Conservation (phyloP, 2,888 invertebrate species). For the Agrochola macilenta region DNA sequence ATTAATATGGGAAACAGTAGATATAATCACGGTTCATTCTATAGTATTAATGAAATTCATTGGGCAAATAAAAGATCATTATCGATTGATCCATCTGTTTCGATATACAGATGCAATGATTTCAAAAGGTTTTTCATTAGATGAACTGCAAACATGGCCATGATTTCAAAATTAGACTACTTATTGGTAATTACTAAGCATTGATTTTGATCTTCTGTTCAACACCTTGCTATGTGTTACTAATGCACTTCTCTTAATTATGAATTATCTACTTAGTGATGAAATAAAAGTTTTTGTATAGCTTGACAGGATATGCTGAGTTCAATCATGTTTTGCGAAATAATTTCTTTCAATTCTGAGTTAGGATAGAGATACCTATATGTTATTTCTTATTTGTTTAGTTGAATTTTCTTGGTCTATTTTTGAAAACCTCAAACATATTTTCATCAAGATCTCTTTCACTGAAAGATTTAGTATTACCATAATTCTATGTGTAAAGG, state of each 20-base stretch:
- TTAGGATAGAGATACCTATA: not conserved
- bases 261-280: conserved; percentile 10
- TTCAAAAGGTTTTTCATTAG: conserved; percentile 1
- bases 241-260: conserved; percentile 13
- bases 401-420: not conserved
- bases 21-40: not conserved
- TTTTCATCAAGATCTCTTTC: not conserved
- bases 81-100: conserved; percentile 3
- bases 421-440: not conserved
- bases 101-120: not conserved
- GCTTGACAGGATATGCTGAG: conserved; percentile 12
- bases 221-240: not conserved
- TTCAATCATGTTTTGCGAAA: conserved; percentile 25
- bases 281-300: conserved; percentile 22
- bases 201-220: conserved; percentile 21
- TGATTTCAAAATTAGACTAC: conserved; percentile 28
- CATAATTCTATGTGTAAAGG: not conserved
- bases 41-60: not conserved
- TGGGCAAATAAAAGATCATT: not conserved
- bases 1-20: conserved; percentile 1
- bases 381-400: not conserved
- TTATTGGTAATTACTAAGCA: conserved; percentile 20
- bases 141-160: not conserved
- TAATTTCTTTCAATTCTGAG: not conserved
- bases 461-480: not conserved